A percentile compares a stretch with the other conserved stretches of the same genome.
Evolutionary conservation across 1,140 invertebrate genomes (phyloP).

Genomic region (Neoseiulus cucumeris): DNA sequence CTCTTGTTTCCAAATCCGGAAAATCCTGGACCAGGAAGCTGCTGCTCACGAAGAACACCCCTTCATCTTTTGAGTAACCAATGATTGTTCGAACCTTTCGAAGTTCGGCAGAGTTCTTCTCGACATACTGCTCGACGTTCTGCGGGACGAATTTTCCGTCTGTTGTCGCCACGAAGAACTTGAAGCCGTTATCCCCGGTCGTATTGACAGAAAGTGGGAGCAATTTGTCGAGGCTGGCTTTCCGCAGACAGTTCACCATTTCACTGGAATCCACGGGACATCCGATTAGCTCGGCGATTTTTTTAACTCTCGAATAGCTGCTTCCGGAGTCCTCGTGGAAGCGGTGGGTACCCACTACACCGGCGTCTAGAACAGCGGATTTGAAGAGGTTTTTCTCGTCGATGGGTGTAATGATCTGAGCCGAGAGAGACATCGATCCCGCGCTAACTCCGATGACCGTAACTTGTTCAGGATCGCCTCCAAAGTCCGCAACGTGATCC

Average conservation of each 20-base stretch:
- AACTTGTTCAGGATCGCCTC: conserved; percentile 22
- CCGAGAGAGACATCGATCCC: conserved; percentile 24
- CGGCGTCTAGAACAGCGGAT: neutral
- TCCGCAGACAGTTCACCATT: neutral
- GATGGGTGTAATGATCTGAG: too few relatives aligned
- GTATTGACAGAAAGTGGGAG: neutral
- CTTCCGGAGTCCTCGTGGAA: neutral
- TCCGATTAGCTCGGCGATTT: neutral
- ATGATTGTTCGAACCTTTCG: neutral
- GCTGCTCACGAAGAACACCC: neutral
- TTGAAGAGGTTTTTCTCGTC: conserved; percentile 20
- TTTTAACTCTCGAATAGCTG: neutral
- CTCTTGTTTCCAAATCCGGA: too few relatives aligned
- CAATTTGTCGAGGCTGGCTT: neutral
- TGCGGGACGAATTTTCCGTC: neutral
- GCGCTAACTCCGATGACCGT: conserved; percentile 35
- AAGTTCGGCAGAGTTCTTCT: neutral
- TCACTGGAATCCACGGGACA: neutral
- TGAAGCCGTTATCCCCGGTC: neutral
- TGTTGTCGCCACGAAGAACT: neutral
- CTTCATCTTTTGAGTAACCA: neutral
- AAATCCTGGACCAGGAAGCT: too few relatives aligned
- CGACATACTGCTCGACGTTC: neutral
- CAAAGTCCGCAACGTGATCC: conserved; percentile 19
- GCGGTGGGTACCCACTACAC: neutral